Base-by-base conservation (phyloP, 30 jellyfish, hydroid and myxozoan genomes). In the Sanderia malayensis region DNA sequence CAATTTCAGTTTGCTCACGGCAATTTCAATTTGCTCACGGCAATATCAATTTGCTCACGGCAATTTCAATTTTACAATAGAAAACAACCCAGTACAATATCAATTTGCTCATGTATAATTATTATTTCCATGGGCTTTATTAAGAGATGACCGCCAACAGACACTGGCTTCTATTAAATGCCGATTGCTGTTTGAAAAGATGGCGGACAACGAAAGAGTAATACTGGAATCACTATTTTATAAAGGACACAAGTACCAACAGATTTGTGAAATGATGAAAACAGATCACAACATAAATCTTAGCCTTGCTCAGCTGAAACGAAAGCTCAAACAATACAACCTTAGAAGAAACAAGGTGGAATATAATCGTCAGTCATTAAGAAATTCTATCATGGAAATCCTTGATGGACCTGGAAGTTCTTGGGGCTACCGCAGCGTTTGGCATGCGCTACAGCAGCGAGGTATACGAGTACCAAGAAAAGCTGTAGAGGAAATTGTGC, bases 61-160 rank as follows among this genome's bases (percentile, higher is more conserved):
- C 64, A 49, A 49, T 49, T 49, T 19, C 27, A 49, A n/a, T n/a
- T n/a, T n/a, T n/a, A n/a, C n/a, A n/a, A 41, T 15, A 8, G 8
- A 15, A 8, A 6, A 8, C 8, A 8, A 41, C 11, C 55, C 8
- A 41, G 8, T 41, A 6, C 55, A 41, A 49, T 49, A 49, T 49
- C 18, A 49, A 49, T 49, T 4, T 4, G 64, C 64, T 49, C 8
- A 2, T 49, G 8, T 49, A 49, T 49, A 19, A 49, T 49, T 49
- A 49, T 19, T 49, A 49, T 4, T 49, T 49, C 18, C 18, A 49
- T 49, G 64, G 64, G 64, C 64, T 49, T 49, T 49, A 49, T n/a
- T n/a, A n/a, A n/a, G n/a, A 49, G 64, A 49, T 49, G 64, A 49
- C 64, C 64, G 64, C 64, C 64, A 49, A 49, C n/a, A n/a, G n/a